phyloP scores from a whole-genome alignment of 2,797 vertebrate species.

The Lagorchestes hirsutus region DNA sequence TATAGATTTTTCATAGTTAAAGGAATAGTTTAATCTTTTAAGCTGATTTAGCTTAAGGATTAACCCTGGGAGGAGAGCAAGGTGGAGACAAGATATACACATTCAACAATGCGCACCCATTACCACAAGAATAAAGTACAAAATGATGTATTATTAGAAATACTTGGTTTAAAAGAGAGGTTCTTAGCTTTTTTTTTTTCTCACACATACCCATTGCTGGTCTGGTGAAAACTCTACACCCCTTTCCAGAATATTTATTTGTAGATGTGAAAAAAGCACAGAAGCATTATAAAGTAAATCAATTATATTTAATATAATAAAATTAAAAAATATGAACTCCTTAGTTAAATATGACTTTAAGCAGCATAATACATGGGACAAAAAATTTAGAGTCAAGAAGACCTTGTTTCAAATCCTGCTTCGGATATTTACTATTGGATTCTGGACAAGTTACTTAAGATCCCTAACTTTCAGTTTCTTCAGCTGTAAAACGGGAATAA shows the following conservation, averaged over 20 bases:
- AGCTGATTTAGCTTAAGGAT: too few species aligned
- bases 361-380: not conserved
- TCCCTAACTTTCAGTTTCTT: not conserved
- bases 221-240: too few species aligned
- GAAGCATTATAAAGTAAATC: not conserved
- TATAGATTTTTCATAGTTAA: too few species aligned
- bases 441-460: not conserved
- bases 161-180: not conserved
- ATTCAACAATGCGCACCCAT: too few species aligned
- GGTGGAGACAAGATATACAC: too few species aligned
- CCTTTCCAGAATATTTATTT: not conserved
- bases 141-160: not conserved
- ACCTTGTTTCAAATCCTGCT: not conserved
- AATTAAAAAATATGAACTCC: not conserved
- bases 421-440: not conserved
- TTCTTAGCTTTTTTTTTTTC: not conserved
- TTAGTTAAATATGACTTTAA: not conserved
- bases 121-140: too few species aligned
- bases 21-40: too few species aligned
- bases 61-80: too few species aligned
- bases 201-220: too few species aligned
- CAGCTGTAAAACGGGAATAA: not conserved
- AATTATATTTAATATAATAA: not conserved
- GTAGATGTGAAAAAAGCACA: not conserved
- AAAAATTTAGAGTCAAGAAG: not conserved